Base-by-base conservation (phyloP, 2,113 vertebrate species). In the Hyla sarda region DNA sequence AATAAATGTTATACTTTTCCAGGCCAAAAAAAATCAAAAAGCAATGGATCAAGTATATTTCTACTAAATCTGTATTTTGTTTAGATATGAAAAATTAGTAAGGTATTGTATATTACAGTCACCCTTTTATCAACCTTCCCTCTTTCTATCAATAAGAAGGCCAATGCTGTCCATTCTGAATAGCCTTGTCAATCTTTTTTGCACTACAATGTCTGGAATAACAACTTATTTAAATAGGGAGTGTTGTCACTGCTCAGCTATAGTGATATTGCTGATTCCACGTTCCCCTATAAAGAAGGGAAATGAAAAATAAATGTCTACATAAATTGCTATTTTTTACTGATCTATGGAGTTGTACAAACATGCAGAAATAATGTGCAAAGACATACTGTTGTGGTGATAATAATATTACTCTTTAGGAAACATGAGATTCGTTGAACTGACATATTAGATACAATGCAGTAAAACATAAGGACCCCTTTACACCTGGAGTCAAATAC, bases 401-500 rank as follows among this genome's bases (percentile, higher is more conserved):
- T 72, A 45, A 76, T 34, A 50, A 34, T 34, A 28, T 62, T 12
- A 1, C 14, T 9, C 13, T 76, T 32, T 76, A 8, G 77, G 54
- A 62, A 76, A 52, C 34, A 56, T 76, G 45, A 76, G 73, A 28
- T 37, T 78, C 23, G 58, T 58, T 41, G 10, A 80, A 37, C 58
- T 17, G 23, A 79, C 34, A 19, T 80, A 82, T 90, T 88, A 80
- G 60, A 82, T 52, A 54, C 54, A 75, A 28, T 62, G 37, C 41
- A 75, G 12, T 28, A 60, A 84, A 60, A 25, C 28, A 16, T 34
- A 58, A 85, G 21, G 48, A 65, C 30, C 28, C 28, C 19, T 32
- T 74, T 86, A 60, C 48, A 71, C 50, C 76, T 81, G 65, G 65
- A 71, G 67, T 48, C 87, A 84, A 90, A 88, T 85, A 82, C 85